phyloP scores from a whole-genome alignment of 2,113 vertebrate genomes.

The Hemicordylus capensis region DNA sequence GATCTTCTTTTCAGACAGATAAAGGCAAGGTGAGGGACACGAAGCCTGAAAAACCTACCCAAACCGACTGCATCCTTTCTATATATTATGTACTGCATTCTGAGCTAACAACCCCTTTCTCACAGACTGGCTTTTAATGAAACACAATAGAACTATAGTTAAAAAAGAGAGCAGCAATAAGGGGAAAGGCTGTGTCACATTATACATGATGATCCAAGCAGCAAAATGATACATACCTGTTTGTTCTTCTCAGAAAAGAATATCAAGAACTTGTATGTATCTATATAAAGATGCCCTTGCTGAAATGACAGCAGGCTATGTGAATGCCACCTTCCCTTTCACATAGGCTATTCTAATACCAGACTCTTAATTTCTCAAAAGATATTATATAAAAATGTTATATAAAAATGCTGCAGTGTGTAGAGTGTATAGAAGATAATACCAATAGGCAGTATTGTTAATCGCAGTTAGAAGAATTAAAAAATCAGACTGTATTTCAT shows the following conservation, averaged over 20 bases:
- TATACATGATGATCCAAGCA: neutral
- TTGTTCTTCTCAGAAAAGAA: fast-evolving
- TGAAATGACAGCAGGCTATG: fast-evolving
- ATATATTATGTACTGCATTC: neutral
- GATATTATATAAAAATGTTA: neutral
- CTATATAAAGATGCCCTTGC: neutral
- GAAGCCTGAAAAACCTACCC: neutral
- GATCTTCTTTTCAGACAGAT: neutral
- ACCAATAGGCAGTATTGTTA: neutral
- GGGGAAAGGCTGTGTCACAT: neutral
- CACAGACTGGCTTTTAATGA: neutral
- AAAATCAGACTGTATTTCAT: neutral
- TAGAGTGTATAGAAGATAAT: neutral
- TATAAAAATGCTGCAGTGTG: neutral
- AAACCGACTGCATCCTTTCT: neutral
- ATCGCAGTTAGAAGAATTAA: neutral
- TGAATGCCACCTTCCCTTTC: neutral
- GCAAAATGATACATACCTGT: neutral
- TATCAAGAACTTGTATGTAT: neutral
- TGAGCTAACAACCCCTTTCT: fast-evolving
- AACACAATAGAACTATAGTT: neutral
- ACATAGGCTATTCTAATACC: neutral
- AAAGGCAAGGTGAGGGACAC: slow-evolving; percentile 4
- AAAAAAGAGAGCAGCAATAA: slow-evolving; percentile 7
- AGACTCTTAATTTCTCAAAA: neutral